Evolutionary conservation across 2,888 invertebrate genomes (phyloP).

Genomic region (Lordiphosa andalusiaca): DNA sequence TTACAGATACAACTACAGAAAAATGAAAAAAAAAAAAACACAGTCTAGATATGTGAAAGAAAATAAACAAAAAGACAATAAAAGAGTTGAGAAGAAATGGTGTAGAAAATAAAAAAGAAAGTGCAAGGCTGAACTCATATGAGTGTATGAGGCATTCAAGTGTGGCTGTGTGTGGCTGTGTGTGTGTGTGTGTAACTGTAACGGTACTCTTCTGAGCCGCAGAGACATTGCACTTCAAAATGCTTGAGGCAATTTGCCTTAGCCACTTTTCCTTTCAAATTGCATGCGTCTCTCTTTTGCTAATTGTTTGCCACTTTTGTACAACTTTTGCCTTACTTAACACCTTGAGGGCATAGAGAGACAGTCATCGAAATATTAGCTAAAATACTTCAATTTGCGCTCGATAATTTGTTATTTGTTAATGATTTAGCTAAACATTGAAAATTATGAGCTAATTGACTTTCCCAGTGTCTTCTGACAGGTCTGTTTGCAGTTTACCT

Average conservation of each 20-base stretch:
- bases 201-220: conserved; percentile 24
- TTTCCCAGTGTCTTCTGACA: not conserved
- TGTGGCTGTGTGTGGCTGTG: conserved; percentile 2
- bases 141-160: not conserved
- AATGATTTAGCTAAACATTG: conserved; percentile 8
- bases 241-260: conserved; percentile 2
- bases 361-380: conserved; percentile 10
- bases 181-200: conserved; percentile 13
- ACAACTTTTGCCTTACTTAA: conserved; percentile 9
- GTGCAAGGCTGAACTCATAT: conserved; percentile 46
- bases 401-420: conserved; percentile 11
- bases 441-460: conserved; percentile 8
- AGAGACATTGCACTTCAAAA: conserved; percentile 8
- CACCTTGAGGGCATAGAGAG: not conserved
- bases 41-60: not conserved
- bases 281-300: conserved; percentile 12
- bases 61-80: conserved; percentile 14
- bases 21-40: conserved; percentile 15
- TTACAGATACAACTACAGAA: conserved; percentile 12
- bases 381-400: conserved; percentile 3
- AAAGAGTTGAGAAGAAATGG: conserved; percentile 43
- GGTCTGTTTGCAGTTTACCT: conserved; percentile 4
- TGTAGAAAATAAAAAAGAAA: conserved; percentile 60
- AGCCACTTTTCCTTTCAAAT: conserved; percentile 30
- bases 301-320: conserved; percentile 12